Percentiles rank a stretch among this genome's conserved stretches.
Conservation (phyloP, 1,140 invertebrate species). For the Ostrea denselamellosa region DNA sequence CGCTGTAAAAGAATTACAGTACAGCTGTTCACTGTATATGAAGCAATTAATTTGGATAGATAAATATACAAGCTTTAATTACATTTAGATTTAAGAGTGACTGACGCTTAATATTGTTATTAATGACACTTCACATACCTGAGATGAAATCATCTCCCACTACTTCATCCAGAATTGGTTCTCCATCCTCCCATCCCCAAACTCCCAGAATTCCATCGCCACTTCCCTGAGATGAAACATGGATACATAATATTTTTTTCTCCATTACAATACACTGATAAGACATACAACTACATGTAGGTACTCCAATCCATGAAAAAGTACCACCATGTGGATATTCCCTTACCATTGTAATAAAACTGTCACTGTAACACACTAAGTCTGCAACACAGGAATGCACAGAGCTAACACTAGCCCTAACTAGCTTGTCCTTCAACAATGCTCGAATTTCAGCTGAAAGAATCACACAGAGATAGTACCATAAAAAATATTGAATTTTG, state of each 20-base stretch:
- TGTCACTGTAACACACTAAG: slow-evolving; percentile 40
- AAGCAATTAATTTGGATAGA: too few species aligned
- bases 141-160: slow-evolving; percentile 45
- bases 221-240: slow-evolving; percentile 52
- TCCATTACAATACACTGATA: too few species aligned
- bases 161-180: slow-evolving; percentile 50
- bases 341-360: slow-evolving; percentile 51
- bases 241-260: too few species aligned
- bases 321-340: too few species aligned
- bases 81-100: too few species aligned
- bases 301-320: too few species aligned
- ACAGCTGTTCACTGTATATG: too few species aligned
- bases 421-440: slow-evolving; percentile 48
- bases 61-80: too few species aligned
- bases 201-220: slow-evolving; percentile 58
- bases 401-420: neutral
- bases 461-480: neutral
- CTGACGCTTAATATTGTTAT: too few species aligned
- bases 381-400: slow-evolving; percentile 50
- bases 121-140: slow-evolving; percentile 30
- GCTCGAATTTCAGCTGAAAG: slow-evolving; percentile 16
- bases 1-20: slow-evolving; percentile 16
- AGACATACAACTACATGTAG: too few species aligned
- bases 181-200: slow-evolving; percentile 57
- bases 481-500: too few species aligned